These are phyloP conservation scores for Barnardius zonarius DNA, from an alignment of 2,113 vertebrate genomes.

Conservation along the genomic window DNA sequence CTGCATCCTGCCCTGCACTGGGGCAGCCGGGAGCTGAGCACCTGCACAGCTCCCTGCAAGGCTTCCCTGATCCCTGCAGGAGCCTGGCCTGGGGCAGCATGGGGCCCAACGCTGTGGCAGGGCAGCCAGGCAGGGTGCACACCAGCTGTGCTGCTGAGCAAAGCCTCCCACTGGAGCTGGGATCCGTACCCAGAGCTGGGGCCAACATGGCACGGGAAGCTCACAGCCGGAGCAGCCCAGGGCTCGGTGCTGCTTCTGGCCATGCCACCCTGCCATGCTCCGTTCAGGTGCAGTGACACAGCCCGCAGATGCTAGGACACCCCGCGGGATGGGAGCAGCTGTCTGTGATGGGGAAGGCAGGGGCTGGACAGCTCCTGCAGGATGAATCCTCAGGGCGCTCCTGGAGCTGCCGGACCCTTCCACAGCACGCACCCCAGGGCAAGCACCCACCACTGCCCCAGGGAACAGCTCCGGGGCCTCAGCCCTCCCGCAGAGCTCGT, in stretches of 20 bases:
- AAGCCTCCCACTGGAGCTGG: fast-evolving
- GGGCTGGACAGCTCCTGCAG: neutral
- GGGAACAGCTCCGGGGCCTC: neutral
- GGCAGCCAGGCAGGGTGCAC: neutral
- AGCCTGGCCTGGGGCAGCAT: neutral
- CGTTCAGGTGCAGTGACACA: neutral
- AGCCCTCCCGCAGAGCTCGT: neutral
- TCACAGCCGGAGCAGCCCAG: fast-evolving
- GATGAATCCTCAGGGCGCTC: fast-evolving
- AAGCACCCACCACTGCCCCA: neutral
- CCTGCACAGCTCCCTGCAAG: neutral
- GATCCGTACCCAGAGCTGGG: neutral
- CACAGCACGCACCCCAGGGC: neutral
- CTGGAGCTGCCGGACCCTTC: neutral
- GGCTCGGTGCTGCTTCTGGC: neutral
- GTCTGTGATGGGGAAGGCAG: neutral
- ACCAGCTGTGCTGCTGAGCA: fast-evolving
- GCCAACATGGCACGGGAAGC: neutral
- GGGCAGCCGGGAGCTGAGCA: neutral
- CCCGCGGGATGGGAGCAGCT: fast-evolving
- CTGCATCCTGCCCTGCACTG: neutral
- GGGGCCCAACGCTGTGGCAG: neutral
- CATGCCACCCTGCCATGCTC: neutral
- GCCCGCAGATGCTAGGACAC: neutral
- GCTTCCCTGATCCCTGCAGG: neutral